phyloP scores from a whole-genome alignment of 2,113 vertebrate genomes.

The Erythrolamprus reginae region DNA sequence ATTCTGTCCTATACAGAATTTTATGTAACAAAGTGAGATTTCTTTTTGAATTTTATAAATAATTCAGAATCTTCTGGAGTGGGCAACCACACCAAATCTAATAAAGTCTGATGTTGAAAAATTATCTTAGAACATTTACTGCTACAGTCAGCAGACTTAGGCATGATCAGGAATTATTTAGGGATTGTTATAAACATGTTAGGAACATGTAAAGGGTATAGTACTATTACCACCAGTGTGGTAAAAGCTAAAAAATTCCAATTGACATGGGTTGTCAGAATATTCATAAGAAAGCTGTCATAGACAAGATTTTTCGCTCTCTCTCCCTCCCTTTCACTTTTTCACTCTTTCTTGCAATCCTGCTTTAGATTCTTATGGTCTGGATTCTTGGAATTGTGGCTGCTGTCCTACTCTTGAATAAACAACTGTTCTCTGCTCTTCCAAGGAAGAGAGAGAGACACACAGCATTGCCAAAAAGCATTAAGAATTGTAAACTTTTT shows the following conservation, averaged over 20 bases:
- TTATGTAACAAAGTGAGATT: background rate
- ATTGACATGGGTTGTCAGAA: background rate
- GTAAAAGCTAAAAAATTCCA: background rate
- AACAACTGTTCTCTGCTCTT: background rate
- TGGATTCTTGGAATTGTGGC: background rate
- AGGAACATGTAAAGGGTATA: background rate
- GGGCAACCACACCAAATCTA: background rate
- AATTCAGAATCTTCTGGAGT: background rate
- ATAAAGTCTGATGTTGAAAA: background rate
- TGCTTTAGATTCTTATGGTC: background rate
- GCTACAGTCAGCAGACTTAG: background rate
- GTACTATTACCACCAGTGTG: background rate
- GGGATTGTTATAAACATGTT: background rate
- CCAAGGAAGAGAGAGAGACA: background rate
- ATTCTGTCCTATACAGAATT: background rate
- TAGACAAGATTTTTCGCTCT: background rate
- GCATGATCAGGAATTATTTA: background rate
- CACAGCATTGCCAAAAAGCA: too few relatives aligned
- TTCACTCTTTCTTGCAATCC: background rate
- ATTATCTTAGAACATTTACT: background rate
- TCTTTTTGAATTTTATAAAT: background rate
- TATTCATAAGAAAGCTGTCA: background rate
- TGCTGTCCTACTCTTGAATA: background rate
- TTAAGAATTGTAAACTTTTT: too few relatives aligned
- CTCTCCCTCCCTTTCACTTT: too few relatives aligned